Conservation (phyloP, 2,113 vertebrate species). For the Drymodes brunneopygia region DNA sequence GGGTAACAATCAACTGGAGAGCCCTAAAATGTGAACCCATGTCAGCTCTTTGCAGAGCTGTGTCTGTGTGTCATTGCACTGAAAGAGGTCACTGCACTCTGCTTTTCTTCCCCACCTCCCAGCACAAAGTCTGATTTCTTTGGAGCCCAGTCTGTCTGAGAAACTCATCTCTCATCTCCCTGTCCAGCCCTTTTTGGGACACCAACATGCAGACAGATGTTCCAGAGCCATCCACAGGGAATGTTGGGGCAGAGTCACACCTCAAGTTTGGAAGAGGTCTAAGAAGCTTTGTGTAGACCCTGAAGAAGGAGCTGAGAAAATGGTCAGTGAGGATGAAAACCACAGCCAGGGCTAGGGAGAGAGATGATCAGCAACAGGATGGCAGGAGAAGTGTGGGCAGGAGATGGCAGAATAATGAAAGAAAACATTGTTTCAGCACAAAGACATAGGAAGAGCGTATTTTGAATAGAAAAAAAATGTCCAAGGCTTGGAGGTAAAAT, state of each 20-base stretch:
- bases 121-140: background rate
- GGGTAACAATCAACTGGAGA: background rate
- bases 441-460: background rate
- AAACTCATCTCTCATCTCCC: background rate
- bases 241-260: background rate
- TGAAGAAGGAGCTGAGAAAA: background rate
- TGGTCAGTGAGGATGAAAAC: background rate
- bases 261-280: background rate
- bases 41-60: background rate
- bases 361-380: background rate
- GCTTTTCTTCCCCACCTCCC: background rate
- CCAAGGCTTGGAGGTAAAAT: background rate
- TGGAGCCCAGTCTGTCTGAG: fast-evolving
- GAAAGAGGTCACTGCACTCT: background rate
- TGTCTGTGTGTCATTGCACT: background rate
- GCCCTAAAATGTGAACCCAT: background rate
- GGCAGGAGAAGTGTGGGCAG: background rate
- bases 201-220: background rate
- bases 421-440: background rate
- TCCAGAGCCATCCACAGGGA: background rate
- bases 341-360: background rate
- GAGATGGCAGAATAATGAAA: background rate
- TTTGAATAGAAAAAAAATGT: background rate
- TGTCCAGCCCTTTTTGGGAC: background rate
- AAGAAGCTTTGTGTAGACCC: background rate